These are phyloP conservation scores for Macropis europaea DNA, from an alignment of 2,888 invertebrate genomes.

Conservation along the genomic window DNA sequence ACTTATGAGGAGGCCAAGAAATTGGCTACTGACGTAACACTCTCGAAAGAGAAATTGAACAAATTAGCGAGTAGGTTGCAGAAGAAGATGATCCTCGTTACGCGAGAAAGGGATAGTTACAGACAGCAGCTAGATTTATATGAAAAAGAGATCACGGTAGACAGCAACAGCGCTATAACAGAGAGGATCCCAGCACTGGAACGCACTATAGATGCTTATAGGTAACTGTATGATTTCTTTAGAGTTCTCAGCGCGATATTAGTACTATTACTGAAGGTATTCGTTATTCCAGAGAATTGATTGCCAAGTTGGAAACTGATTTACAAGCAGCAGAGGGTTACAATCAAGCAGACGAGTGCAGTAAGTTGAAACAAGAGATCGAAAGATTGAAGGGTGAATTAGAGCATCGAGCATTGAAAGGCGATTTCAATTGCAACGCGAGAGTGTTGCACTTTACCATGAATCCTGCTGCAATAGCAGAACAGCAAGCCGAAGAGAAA, in stretches of 20 bases:
- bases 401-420: conserved; percentile 83
- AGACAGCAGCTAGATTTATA: conserved; percentile 89
- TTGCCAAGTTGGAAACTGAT: conserved; percentile 85
- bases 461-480: conserved; percentile 88
- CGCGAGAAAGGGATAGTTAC: conserved; percentile 90
- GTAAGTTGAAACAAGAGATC: conserved; percentile 80
- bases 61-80: conserved; percentile 87
- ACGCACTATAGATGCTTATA: conserved; percentile 86
- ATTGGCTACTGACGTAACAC: conserved; percentile 83
- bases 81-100: conserved; percentile 85
- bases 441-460: conserved; percentile 84
- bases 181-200: conserved; percentile 88
- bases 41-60: conserved; percentile 85
- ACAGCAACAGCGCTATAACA: conserved; percentile 77
- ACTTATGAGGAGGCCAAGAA: conserved; percentile 83
- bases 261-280: background rate
- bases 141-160: conserved; percentile 88
- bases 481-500: conserved; percentile 83
- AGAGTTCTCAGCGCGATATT: background rate
- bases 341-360: conserved; percentile 71
- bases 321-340: conserved; percentile 76
- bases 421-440: conserved; percentile 81
- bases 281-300: conserved; percentile 81
- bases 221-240: conserved; percentile 71
- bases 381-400: conserved; percentile 82